A percentile compares a stretch with the other conserved stretches of the same genome.
Evolutionary conservation across 1,140 invertebrate genomes (phyloP).

Genomic region (Drosophila kikkawai): DNA sequence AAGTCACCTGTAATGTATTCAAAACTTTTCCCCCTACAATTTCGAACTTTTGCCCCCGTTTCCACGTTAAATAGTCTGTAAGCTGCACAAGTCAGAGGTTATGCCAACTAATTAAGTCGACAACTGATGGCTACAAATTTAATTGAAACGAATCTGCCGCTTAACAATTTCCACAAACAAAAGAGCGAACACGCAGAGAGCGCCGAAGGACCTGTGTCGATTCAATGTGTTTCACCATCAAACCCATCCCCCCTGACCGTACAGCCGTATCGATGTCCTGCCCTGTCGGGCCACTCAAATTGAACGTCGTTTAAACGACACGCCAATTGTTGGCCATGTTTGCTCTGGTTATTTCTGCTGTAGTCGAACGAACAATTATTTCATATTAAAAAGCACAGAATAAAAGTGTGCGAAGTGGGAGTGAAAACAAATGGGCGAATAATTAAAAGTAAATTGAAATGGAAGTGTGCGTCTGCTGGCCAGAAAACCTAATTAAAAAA

Average conservation of each 20-base stretch:
- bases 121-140: conserved; percentile 72
- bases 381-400: conserved; percentile 53
- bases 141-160: conserved; percentile 77
- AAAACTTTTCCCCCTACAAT: not conserved
- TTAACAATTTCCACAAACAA: conserved; percentile 68
- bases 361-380: conserved; percentile 47
- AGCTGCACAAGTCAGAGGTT: conserved; percentile 45
- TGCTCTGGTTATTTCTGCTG: conserved; percentile 30
- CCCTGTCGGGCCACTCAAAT: conserved; percentile 57
- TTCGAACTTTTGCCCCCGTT: not conserved
- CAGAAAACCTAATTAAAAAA: conserved; percentile 46
- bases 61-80: conserved; percentile 7
- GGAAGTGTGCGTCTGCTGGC: conserved; percentile 22
- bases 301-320: conserved; percentile 70
- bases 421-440: conserved; percentile 73
- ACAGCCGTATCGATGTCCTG: conserved; percentile 28
- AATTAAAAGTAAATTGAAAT: conserved; percentile 80
- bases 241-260: conserved; percentile 4
- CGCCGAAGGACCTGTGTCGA: conserved; percentile 2
- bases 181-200: conserved; percentile 20
- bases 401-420: conserved; percentile 23
- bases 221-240: not conserved
- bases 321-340: conserved; percentile 63
- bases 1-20: conserved; percentile 10
- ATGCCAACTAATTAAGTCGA: conserved; percentile 77